Evolutionary conservation across 2,888 invertebrate genomes (phyloP), one percentile per base, ranked within the genome.

Genomic region (Heliconius aoede): DNA sequence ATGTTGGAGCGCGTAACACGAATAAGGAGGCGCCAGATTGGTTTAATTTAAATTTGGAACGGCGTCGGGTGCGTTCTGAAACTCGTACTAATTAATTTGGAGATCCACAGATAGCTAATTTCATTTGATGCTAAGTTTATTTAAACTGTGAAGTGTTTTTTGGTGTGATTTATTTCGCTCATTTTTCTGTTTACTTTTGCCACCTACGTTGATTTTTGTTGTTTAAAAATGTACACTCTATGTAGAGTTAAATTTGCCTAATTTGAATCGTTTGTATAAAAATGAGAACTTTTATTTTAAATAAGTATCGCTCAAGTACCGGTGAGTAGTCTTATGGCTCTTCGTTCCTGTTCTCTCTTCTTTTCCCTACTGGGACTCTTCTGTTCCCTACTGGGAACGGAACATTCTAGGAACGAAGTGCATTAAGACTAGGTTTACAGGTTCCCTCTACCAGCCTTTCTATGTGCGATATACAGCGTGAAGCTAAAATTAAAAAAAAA

Each of bases 11-110:
- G 85, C 85, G 81, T 90, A 92, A 94, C 94, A 94, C 92, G 94
- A 93, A 93, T 94, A 88, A 94, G 94, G 94, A 94, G 94, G 94
- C 93, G 91, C 94, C 92, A 89, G 92, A 93, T 94, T 92, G 93
- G 94, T 93, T 92, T 94, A 93, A 94, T 94, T 94, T 94, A 92
- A 94, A 94, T 94, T 93, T 93, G 85, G 91, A 92, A 90, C 91
- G 91, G 87, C 89, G 90, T 88, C 85, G 83, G 81, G 81, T 85
- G 85, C 87, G 85, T 85, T 85, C 84, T 83, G 85, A 77, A 83
- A 84, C 87, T 86, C 89, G 90, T 83, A 86, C 90, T 91, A 94
- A 93, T 94, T 94, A 94, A 94, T 93, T 93, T 91, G 88, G 88
- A 89, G 93, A 94, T 93, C 89, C 92, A 89, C 90, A 92, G 94